These are phyloP conservation scores for Peucedramus taeniatus DNA, from an alignment of 2,113 vertebrate species.

Conservation along the genomic window DNA sequence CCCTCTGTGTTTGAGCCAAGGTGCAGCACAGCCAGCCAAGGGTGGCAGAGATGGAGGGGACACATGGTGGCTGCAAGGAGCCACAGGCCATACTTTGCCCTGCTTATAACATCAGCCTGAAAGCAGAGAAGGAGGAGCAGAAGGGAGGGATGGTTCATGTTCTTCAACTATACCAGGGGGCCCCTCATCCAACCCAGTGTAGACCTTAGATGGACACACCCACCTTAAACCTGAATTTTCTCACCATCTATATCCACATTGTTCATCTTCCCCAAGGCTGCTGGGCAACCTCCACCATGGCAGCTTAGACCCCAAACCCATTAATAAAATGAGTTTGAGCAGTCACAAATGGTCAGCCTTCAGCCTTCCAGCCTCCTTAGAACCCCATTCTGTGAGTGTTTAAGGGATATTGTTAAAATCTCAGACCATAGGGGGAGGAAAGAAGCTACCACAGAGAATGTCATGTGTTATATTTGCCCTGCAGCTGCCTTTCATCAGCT, in stretches of 20 bases:
- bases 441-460: neutral
- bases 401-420: neutral
- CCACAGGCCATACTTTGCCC: neutral
- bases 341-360: neutral
- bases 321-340: neutral
- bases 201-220: neutral
- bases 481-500: conserved; percentile 7
- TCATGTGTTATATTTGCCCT: neutral
- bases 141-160: neutral
- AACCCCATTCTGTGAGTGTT: neutral
- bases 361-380: neutral
- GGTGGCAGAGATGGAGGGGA: neutral
- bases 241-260: neutral
- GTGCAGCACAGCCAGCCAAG: neutral
- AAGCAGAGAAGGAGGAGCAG: neutral
- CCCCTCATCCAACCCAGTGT: neutral
- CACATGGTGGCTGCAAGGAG: neutral
- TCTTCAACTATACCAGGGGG: neutral
- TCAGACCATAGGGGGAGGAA: accelerated
- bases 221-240: neutral
- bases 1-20: neutral
- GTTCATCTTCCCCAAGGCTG: neutral
- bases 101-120: neutral
- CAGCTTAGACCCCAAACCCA: neutral
- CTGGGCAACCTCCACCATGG: neutral